Base-by-base conservation (phyloP, 2,888 invertebrate genomes). In the Exocentrus adspersus region DNA sequence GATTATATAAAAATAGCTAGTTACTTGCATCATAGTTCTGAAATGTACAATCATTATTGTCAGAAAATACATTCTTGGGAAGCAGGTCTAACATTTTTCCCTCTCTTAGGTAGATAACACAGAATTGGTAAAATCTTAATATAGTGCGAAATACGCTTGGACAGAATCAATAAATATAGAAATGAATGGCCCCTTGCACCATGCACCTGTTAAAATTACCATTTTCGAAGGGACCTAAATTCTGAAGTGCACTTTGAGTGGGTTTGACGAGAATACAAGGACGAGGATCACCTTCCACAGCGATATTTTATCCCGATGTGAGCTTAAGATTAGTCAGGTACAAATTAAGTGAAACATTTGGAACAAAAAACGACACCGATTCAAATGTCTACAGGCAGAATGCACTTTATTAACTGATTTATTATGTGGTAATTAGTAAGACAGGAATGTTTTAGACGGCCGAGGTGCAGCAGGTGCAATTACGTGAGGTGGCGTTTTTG, bases 251-350 rank as follows among this genome's bases (percentile, higher is more conserved):
- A 32, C 45, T 43, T 53, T 53, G 37, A 60, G 51, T 51, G 45
- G 60, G 52, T 53, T 53, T 43, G 51, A 60, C 53, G 51, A 56
- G 54, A 42, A 45, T 28, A 56, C 45, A 56, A 56, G 56, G 60
- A 60, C 57, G 53, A n/a, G n/a, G n/a, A n/a, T n/a, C 42, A 32
- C 51, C 62, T 57, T 57, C 56, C 62, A 57, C 57, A 57, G 62
- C 57, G 62, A 62, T 62, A 62, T 52, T 62, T 62, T 62, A 57
- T 51, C 50, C 51, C 43, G 62, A 62, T 62, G 57, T 56, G 46
- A 51, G 48, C 45, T 56, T 62, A 32, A 62, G 62, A 62, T 62
- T 62, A 62, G 51, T 51, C 57, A 62, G 62, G 62, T 62, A 62
- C 62, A 62, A 62, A 62, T 62, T 62, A 57, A 62, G 62, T 45